Evolutionary conservation across 2,113 vertebrate species (phyloP), one percentile per base, ranked within the genome.

Genomic region (Rhagologus leucostigma): DNA sequence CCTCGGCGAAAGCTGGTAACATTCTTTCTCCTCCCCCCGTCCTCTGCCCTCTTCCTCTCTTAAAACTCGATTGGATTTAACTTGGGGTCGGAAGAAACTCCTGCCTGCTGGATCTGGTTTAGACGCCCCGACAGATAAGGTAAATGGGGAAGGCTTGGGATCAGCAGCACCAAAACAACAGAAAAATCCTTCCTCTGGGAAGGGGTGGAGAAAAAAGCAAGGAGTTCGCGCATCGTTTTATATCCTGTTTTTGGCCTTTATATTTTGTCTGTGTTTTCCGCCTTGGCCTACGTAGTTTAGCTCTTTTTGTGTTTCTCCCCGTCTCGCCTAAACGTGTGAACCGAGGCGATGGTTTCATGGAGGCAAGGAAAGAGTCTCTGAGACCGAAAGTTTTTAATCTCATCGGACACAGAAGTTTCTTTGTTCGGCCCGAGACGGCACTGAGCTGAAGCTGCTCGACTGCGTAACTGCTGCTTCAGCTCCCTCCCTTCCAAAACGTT

Each of bases 381-480:
- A 57, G 92, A 35, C 47, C 5, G 68, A 92, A 97, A 97, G 95
- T 97, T 96, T 94, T 70, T 87, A 78, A 88, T 96, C 79, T 95
- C 20, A 63, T 91, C 78, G 23, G 64, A n/a, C 89, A 97, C 95
- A 97, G 90, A 96, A 97, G 95, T 97, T 97, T 97, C 97, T 97
- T 97, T 97, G 97, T 97, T 97, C 67, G 33, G 63, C 70, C 46
- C 83, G 49, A 52, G 95, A 95, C 96, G 95, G 94, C 95, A 86
- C n/a, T 92, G 94, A 87, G 89, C 67, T 95, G 91, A 52, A 87
- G 82, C 76, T 49, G 80, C 35, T 76, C 27, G 35, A 30, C 79
- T 95, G 62, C n/a, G 24, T 47, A 70, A 39, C 69, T 39, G 59
- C 79, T 52, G 26, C 65, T 92, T 79, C 85, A 56, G 26, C 67